phyloP scores from a whole-genome alignment of 64 coral and sea anemone species.

The Hydrozoanthus tunicans region DNA sequence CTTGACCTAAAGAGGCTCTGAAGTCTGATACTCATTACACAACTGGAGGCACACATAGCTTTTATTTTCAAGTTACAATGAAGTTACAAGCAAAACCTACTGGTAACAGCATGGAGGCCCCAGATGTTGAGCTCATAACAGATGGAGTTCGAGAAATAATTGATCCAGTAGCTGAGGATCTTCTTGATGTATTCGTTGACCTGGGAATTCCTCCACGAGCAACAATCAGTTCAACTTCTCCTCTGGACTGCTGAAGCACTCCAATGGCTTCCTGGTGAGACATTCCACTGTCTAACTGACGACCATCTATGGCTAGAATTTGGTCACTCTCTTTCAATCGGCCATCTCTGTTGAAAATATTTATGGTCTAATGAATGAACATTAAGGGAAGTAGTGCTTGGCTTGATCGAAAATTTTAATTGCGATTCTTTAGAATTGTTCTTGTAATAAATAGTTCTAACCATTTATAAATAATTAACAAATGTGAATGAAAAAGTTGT shows the following conservation, averaged over 20 bases:
- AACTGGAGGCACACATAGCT: no score
- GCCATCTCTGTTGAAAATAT: constrained; percentile 69
- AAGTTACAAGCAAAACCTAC: constrained; percentile 42
- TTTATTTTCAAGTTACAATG: no score
- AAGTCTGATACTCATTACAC: no score
- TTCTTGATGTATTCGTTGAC: constrained; percentile 78
- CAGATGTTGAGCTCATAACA: constrained; percentile 83
- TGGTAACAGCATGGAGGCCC: constrained; percentile 67
- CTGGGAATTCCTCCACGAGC: constrained; percentile 89
- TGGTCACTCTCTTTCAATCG: constrained; percentile 94
- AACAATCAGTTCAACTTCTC: constrained; percentile 93
- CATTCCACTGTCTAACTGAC: constrained; percentile 88
- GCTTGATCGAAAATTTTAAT: not conserved
- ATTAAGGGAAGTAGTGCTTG: not conserved
- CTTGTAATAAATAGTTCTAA: no score
- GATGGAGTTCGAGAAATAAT: constrained; percentile 86
- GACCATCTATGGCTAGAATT: constrained; percentile 92
- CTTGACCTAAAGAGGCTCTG: no score
- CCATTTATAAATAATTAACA: no score
- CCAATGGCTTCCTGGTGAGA: constrained; percentile 97
- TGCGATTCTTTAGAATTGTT: no score
- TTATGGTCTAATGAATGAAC: not conserved
- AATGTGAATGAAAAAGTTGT: no score
- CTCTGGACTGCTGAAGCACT: constrained; percentile 89
- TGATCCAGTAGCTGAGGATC: constrained; percentile 86